These are phyloP conservation scores for Cairina moschata DNA, from an alignment of 2,113 vertebrate genomes.

Conservation along the genomic window DNA sequence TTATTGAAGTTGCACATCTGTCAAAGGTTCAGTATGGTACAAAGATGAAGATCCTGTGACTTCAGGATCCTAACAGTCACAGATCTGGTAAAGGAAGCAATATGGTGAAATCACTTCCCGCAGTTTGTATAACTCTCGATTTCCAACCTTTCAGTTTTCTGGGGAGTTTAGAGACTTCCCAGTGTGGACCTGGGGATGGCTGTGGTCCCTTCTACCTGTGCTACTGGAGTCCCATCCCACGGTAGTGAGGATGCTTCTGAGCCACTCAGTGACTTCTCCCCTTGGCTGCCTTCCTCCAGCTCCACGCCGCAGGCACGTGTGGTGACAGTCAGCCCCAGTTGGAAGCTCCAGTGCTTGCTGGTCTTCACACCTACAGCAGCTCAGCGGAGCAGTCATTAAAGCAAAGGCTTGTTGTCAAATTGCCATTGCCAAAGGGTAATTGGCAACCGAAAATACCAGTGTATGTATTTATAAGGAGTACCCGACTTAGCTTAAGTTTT, in stretches of 20 bases:
- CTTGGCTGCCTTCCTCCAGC: not conserved
- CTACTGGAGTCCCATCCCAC: not conserved
- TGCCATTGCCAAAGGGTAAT: not conserved
- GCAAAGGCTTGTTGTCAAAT: not conserved
- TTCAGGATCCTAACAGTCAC: not conserved
- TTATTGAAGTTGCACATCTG: not conserved
- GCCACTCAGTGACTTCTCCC: not conserved
- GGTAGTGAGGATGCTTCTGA: not conserved
- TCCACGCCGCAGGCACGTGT: fast-evolving
- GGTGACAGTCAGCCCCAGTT: not conserved
- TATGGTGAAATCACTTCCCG: fast-evolving
- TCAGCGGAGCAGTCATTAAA: not conserved
- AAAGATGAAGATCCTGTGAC: not conserved
- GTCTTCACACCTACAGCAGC: fast-evolving
- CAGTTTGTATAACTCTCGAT: not conserved
- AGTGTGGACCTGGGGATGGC: not conserved
- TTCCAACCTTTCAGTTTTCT: not conserved
- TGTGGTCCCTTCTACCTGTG: not conserved
- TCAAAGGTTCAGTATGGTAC: not conserved
- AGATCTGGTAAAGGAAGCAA: not conserved
- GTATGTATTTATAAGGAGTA: fast-evolving
- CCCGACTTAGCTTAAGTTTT: not conserved
- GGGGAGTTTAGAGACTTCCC: not conserved
- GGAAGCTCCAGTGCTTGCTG: not conserved
- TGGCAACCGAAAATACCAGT: not conserved